Percentiles rank a stretch among this genome's conserved stretches.
These are phyloP conservation scores for Tachuris rubrigastra DNA, from an alignment of 2,113 vertebrate genomes.

Conservation along the genomic window DNA sequence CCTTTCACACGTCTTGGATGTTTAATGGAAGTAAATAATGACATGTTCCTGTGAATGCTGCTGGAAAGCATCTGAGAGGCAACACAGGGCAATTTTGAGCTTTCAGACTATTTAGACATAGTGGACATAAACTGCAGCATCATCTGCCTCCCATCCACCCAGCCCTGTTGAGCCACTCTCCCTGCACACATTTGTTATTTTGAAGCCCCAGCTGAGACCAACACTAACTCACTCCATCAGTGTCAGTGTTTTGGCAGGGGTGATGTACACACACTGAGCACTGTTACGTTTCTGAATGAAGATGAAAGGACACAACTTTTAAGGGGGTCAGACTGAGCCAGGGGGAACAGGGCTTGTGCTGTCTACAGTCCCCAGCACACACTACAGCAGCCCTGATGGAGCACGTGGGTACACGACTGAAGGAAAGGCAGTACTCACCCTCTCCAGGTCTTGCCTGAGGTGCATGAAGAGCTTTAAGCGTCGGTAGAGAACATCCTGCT, in stretches of 20 bases:
- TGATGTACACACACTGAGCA: background rate
- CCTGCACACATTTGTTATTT: background rate
- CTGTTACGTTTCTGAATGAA: background rate
- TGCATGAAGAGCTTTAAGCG: constrained; percentile 95
- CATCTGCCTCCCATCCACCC: background rate
- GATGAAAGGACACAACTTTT: background rate
- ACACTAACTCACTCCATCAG: background rate
- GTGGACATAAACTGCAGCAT: background rate
- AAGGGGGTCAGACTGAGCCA: background rate
- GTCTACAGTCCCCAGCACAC: background rate
- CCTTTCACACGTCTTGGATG: background rate
- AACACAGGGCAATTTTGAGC: background rate
- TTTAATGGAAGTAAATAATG: background rate
- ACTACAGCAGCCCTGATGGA: background rate
- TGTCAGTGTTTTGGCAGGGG: background rate
- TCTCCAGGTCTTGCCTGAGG: constrained; percentile 94
- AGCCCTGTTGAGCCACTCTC: background rate
- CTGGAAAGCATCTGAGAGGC: background rate
- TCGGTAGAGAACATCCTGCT: constrained; percentile 94
- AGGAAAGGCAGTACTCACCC: constrained; percentile 80
- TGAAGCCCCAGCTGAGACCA: background rate
- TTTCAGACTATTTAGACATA: background rate
- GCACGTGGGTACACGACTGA: accelerated
- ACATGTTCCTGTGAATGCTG: background rate
- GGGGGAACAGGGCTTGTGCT: background rate